phyloP scores from a whole-genome alignment of 2,888 invertebrate species.

The Caenorhabditis afra region DNA sequence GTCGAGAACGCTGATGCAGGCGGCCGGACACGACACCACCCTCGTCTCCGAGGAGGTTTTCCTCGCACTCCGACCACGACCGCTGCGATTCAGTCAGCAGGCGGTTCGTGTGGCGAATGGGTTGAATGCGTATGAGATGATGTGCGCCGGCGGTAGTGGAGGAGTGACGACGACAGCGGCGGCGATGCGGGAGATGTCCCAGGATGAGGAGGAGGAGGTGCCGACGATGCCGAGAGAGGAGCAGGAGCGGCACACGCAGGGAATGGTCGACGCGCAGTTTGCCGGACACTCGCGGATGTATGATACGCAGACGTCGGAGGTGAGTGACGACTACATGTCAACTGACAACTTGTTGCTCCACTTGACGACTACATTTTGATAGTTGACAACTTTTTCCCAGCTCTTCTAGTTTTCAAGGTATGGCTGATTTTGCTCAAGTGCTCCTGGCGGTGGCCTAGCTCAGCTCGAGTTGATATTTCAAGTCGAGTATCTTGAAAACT shows the following conservation, averaged over 20 bases:
- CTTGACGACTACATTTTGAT: too few species aligned
- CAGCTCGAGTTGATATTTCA: too few species aligned
- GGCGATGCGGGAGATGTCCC: too few species aligned
- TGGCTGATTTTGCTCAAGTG: too few species aligned
- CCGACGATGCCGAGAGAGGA: constrained; percentile 56
- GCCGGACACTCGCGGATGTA: constrained; percentile 45
- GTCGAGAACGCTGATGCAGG: constrained; percentile 66
- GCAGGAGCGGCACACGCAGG: constrained; percentile 50
- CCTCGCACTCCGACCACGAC: constrained; percentile 77
- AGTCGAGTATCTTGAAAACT: too few species aligned
- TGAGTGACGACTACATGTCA: too few species aligned
- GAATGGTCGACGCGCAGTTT: constrained; percentile 57
- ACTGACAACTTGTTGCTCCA: too few species aligned
- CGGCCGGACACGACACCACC: constrained; percentile 65
- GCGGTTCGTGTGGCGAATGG: constrained; percentile 57
- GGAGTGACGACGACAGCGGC: too few species aligned
- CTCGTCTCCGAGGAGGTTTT: constrained; percentile 74
- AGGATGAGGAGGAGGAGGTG: too few species aligned
- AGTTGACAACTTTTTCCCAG: too few species aligned
- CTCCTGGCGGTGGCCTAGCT: too few species aligned
- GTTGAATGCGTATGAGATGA: constrained; percentile 62
- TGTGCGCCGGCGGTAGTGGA: too few species aligned
- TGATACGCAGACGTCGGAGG: constrained; percentile 60
- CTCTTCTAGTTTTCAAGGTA: background rate
- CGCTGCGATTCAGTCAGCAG: constrained; percentile 69